Evolutionary conservation across 2,113 vertebrate species (phyloP).

Genomic region (Ceyx melanurus): DNA sequence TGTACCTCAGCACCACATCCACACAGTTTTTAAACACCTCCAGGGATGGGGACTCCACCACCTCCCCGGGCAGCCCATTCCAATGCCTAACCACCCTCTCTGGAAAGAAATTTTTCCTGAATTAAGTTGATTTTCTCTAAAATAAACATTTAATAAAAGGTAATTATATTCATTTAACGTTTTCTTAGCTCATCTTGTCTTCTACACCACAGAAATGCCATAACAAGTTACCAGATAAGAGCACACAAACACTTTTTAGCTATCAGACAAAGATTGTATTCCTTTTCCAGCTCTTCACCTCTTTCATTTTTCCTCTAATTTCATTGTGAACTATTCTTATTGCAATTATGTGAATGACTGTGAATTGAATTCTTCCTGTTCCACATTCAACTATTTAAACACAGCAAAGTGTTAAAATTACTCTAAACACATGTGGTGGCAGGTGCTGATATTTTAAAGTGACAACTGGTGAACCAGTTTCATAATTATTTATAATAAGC

Average conservation of each 20-base stretch:
- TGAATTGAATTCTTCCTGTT: not conserved
- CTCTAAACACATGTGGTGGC: not conserved
- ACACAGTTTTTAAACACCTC: too few relatives aligned
- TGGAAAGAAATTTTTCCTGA: too few relatives aligned
- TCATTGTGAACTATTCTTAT: not conserved
- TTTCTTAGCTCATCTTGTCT: not conserved
- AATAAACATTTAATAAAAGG: not conserved
- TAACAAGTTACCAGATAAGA: not conserved
- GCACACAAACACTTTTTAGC: not conserved
- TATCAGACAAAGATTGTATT: not conserved
- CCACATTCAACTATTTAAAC: not conserved
- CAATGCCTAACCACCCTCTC: too few relatives aligned
- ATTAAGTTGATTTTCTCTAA: not conserved
- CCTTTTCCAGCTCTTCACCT: not conserved
- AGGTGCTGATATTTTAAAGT: slow-evolving; percentile 10
- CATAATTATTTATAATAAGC: not conserved
- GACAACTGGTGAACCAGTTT: not conserved
- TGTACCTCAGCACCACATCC: too few relatives aligned
- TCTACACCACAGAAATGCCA: accelerated
- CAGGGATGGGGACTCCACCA: too few relatives aligned
- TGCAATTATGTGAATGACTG: not conserved
- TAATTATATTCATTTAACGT: not conserved
- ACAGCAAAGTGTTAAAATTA: not conserved
- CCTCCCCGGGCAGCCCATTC: too few relatives aligned
- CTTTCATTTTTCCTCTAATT: accelerated